Conservation (phyloP, 2,888 invertebrate species). For the Apantesis nais region DNA sequence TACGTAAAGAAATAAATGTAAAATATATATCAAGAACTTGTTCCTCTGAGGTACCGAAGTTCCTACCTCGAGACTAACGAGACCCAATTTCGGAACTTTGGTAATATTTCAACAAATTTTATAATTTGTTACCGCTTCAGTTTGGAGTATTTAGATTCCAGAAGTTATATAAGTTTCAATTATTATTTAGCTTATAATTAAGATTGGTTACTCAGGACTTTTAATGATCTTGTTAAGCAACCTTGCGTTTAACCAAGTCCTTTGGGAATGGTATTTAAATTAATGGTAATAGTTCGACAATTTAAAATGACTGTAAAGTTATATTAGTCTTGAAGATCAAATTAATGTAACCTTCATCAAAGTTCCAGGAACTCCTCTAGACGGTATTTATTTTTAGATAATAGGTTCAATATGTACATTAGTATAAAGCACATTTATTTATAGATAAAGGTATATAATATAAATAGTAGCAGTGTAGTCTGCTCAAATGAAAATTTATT, state of each 20-base stretch:
- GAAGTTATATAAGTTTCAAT: conserved; percentile 15
- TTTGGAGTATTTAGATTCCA: conserved; percentile 12
- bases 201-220: conserved; percentile 5
- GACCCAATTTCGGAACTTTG: conserved; percentile 21
- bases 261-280: neutral
- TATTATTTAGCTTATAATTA: conserved; percentile 13
- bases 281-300: neutral
- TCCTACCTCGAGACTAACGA: neutral
- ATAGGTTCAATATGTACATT: neutral
- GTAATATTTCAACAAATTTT: conserved; percentile 39
- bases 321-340: neutral
- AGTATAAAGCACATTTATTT: too few relatives aligned
- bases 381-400: neutral
- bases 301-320: neutral
- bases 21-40: conserved; percentile 2
- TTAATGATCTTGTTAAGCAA: conserved; percentile 3
- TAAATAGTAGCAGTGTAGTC: too few relatives aligned
- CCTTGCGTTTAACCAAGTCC: neutral
- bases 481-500: too few relatives aligned
- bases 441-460: too few relatives aligned
- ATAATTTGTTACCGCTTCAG: conserved; percentile 20
- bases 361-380: neutral
- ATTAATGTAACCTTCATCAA: neutral
- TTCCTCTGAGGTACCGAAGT: conserved; percentile 10
- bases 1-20: neutral